These are phyloP conservation scores for Heliconius ethilla DNA, from an alignment of 2,888 invertebrate genomes.

Conservation along the genomic window DNA sequence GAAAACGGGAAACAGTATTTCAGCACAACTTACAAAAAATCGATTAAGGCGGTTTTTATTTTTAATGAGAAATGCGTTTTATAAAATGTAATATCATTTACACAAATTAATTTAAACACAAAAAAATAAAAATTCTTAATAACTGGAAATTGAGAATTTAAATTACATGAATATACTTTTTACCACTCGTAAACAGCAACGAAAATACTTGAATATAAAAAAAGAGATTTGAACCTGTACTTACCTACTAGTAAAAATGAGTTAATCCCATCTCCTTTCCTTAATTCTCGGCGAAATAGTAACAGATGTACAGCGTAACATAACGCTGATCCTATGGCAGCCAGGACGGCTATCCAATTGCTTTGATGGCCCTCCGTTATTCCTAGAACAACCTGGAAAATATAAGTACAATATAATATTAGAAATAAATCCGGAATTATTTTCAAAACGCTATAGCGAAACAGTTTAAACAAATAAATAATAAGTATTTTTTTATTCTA, in stretches of 20 bases:
- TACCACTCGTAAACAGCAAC: not conserved
- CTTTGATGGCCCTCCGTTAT: constrained; percentile 86
- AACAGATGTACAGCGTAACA: constrained; percentile 96
- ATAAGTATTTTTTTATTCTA: too few relatives aligned
- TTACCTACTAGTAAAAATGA: constrained; percentile 97
- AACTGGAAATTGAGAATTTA: too few relatives aligned
- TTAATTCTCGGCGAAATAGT: constrained; percentile 91
- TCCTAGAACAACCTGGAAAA: constrained; percentile 86
- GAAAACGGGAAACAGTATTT: too few relatives aligned
- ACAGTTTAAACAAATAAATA: not conserved
- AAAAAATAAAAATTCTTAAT: too few relatives aligned
- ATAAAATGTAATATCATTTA: too few relatives aligned
- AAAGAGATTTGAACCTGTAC: constrained; percentile 46
- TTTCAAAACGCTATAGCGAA: too few relatives aligned
- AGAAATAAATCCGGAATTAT: too few relatives aligned
- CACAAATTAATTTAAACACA: too few relatives aligned
- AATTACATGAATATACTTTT: too few relatives aligned
- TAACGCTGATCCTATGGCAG: constrained; percentile 92
- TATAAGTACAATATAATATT: not conserved
- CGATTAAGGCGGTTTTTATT: too few relatives aligned
- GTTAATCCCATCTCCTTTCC: constrained; percentile 96
- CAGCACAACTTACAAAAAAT: too few relatives aligned
- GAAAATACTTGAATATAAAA: not conserved
- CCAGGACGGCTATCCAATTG: constrained; percentile 87
- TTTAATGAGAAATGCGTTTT: too few relatives aligned